phyloP scores from a whole-genome alignment of 1,140 invertebrate genomes.

The Tetranychus urticae region DNA sequence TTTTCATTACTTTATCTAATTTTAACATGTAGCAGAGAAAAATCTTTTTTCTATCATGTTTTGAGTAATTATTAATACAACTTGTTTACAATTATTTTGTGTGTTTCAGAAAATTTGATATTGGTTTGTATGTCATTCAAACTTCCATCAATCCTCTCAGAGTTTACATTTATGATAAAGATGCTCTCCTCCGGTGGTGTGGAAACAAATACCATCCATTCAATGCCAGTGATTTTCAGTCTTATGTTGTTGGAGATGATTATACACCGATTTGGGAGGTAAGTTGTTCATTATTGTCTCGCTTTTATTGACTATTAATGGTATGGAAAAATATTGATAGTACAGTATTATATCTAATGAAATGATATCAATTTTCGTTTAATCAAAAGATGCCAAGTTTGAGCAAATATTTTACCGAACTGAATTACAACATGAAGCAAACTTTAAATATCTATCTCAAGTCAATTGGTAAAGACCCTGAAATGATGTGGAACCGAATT shows the following conservation, averaged over 20 bases:
- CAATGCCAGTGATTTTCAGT: conserved; percentile 46
- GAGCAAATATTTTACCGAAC: conserved; percentile 41
- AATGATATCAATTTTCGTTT: conserved; percentile 1
- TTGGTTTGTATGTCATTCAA: conserved; percentile 76
- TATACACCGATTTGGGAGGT: conserved; percentile 80
- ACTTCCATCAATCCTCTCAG: conserved; percentile 73
- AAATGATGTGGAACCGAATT: conserved; percentile 53
- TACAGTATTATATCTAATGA: background rate
- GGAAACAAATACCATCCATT: conserved; percentile 78
- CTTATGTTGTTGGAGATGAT: conserved; percentile 84
- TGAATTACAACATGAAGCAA: conserved; percentile 62
- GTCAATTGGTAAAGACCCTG: conserved; percentile 38
- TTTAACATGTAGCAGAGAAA: too few species aligned
- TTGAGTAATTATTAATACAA: background rate
- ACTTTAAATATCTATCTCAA: conserved; percentile 56
- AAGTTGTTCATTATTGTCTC: background rate
- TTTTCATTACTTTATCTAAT: background rate
- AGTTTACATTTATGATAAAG: conserved; percentile 66
- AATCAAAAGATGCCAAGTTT: conserved; percentile 40
- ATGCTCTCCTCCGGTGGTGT: conserved; percentile 76
- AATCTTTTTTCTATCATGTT: conserved; percentile 18
- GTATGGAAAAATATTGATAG: background rate
- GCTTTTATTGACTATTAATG: background rate
- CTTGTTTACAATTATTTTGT: background rate
- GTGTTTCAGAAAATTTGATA: conserved; percentile 67